Percentiles rank a stretch among this genome's conserved stretches.
These are phyloP conservation scores for Cryptosula pallasiana DNA, from an alignment of 2,888 invertebrate genomes.

Conservation along the genomic window DNA sequence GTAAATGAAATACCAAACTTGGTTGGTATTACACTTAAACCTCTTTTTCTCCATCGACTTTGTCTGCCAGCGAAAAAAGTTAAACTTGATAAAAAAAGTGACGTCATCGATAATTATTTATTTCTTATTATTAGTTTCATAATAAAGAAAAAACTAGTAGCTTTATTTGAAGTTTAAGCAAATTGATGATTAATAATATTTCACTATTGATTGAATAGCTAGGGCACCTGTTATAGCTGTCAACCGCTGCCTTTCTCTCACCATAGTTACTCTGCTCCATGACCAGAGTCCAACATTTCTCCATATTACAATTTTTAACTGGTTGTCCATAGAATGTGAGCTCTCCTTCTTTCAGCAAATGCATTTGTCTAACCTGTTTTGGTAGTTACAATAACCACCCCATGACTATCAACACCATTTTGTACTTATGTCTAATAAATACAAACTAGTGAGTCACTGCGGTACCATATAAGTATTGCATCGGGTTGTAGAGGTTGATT, in stretches of 20 bases:
- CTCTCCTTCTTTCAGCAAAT: slow-evolving; percentile 74
- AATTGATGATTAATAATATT: no score
- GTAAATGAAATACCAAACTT: slow-evolving; percentile 81
- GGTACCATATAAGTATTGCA: no score
- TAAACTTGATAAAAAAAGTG: no score
- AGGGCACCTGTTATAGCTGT: slow-evolving; percentile 48
- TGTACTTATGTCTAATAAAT: no score
- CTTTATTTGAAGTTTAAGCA: no score
- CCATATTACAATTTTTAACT: slow-evolving; percentile 63
- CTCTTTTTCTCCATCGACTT: slow-evolving; percentile 80
- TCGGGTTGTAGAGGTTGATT: no score
- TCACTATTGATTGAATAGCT: neutral
- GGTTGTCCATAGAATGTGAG: slow-evolving; percentile 73
- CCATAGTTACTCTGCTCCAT: slow-evolving; percentile 63
- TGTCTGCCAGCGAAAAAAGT: slow-evolving; percentile 60
- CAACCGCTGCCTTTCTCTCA: slow-evolving; percentile 53
- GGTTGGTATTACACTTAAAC: slow-evolving; percentile 73
- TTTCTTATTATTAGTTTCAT: no score
- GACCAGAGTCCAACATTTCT: slow-evolving; percentile 74
- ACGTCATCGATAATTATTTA: no score
- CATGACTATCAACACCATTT: no score
- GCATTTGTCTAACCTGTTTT: slow-evolving; percentile 59
- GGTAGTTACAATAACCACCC: neutral
- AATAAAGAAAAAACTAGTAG: no score
- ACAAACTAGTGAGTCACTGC: no score